Evolutionary conservation across 1,140 invertebrate species (phyloP), one percentile per base, ranked within the genome.

Genomic region (Drosophila arizonae): DNA sequence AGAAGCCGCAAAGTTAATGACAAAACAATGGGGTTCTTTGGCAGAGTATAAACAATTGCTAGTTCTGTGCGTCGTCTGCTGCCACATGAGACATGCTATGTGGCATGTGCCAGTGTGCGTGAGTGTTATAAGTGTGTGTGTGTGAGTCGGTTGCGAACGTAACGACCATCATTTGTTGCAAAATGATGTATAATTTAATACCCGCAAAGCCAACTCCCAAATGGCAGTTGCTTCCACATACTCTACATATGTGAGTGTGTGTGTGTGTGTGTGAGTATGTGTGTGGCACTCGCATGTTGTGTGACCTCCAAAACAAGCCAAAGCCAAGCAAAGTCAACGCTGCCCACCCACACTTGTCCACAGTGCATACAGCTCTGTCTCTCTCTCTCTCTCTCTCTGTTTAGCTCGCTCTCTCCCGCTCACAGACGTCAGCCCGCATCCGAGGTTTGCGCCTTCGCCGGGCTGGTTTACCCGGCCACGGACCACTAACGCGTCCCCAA

Each of bases 121-220:
- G 30, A 26, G 48, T 11, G 43, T 57, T 24, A 24, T 24, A 24
- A 13, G 65, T 43, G 41, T 56, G 56, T 21, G 11, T 39, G 36
- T 43, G 41, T 50, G 11, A 48, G 71, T 48, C 63, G 48, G 64
- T 58, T 70, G 58, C 60, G 51, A 76, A 62, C 72, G 84, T 90
- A 90, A 90, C 87, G 87, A 90, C 87, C 87, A 87, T 90, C 86
- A 90, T 90, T 90, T 86, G 86, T 90, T 90, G 81, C 87, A 86
- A 90, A 90, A 90, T 90, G 81, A 90, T 90, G 87, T 90, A 90
- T 90, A 90, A 90, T 90, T 90, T 90, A 90, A 90, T 90, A 90
- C 87, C 87, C 87, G 87, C 87, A 90, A 90, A 90, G 87, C 87
- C 81, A 90, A 86, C 81, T 90, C 87, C 87, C 87, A 74, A 82